These are phyloP conservation scores for Cetoscarus ocellatus DNA, from an alignment of 2,797 vertebrate species.

Conservation along the genomic window DNA sequence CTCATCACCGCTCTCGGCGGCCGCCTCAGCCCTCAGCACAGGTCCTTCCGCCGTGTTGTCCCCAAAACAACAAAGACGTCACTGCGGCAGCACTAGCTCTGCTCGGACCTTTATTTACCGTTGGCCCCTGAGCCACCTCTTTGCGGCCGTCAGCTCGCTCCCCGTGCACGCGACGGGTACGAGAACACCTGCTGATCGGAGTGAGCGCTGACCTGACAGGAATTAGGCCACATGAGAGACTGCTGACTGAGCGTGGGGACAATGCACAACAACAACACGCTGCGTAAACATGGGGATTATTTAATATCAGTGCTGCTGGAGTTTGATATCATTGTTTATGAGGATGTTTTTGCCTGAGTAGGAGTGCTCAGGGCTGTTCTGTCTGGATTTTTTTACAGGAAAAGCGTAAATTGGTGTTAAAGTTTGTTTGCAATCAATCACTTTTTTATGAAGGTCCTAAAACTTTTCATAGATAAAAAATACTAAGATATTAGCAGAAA, in stretches of 20 bases:
- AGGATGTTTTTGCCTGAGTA: too few relatives aligned
- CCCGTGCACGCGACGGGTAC: neutral
- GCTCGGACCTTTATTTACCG: slow-evolving; percentile 30
- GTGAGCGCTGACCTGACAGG: slow-evolving; percentile 3
- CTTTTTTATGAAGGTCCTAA: too few relatives aligned
- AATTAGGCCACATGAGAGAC: slow-evolving; percentile 10
- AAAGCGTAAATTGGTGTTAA: too few relatives aligned
- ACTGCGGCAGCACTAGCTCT: neutral
- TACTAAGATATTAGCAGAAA: too few relatives aligned
- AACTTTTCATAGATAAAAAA: too few relatives aligned
- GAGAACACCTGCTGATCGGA: neutral
- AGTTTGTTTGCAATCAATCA: too few relatives aligned
- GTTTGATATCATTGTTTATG: neutral
- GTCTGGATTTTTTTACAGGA: too few relatives aligned
- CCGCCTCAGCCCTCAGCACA: slow-evolving; percentile 3
- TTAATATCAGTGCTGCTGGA: neutral
- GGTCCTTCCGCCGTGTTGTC: slow-evolving; percentile 20
- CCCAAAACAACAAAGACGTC: slow-evolving; percentile 16
- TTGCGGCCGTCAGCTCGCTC: neutral
- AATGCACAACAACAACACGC: neutral
- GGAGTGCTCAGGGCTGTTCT: too few relatives aligned
- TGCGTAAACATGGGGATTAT: neutral
- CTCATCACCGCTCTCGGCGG: slow-evolving; percentile 16
- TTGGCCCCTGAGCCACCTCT: slow-evolving; percentile 14
- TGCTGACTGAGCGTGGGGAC: neutral